Evolutionary conservation across 2,113 vertebrate genomes (phyloP), one percentile per base, ranked within the genome.

Genomic region (Hippoglossus stenolepis): DNA sequence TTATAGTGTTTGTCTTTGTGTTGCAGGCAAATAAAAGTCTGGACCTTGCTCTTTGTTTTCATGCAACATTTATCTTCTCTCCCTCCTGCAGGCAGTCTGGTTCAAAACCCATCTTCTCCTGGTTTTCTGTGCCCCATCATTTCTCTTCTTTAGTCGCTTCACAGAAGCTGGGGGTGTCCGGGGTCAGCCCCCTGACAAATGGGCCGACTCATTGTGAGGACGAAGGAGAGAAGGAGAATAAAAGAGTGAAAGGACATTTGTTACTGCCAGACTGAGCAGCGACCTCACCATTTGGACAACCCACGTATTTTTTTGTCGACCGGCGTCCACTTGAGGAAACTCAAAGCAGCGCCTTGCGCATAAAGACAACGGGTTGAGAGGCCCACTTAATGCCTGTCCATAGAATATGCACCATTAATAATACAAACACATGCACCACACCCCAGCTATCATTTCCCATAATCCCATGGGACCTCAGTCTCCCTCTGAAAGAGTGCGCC

Each of bases 301-400:
- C 47, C 63, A 51, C 24, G 10, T 59, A 66, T 74, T 79, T 35
- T 84, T 76, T 65, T 26, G 12, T 7, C 56, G 43, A 75, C 78
- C 18, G 20, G 78, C 68, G 77, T 91, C 91, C 90, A 93, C 89
- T 93, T 70, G 84, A 94, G 84, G 83, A 93, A 93, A 93, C 87
- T 92, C 82, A 93, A 94, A 94, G 88, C 64, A 70, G 85, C 79
- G 87, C 86, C 1, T 24, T 5, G 70, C 69, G 67, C 85, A 89
- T 80, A 85, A 83, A 80, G 77, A 72, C 81, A 82, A 76, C 28
- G 23, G 59, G 82, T 76, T 4, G 57, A 94, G 91, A 93, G 90
- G 78, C 90, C 82, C 23, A 83, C 77, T 91, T 90, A 93, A 94
- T 88, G 86, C 84, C 85, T 14, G 0, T 70, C 87, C 40, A 92